Conservation (phyloP, 1,140 invertebrate species). For the Drosophila azteca region DNA sequence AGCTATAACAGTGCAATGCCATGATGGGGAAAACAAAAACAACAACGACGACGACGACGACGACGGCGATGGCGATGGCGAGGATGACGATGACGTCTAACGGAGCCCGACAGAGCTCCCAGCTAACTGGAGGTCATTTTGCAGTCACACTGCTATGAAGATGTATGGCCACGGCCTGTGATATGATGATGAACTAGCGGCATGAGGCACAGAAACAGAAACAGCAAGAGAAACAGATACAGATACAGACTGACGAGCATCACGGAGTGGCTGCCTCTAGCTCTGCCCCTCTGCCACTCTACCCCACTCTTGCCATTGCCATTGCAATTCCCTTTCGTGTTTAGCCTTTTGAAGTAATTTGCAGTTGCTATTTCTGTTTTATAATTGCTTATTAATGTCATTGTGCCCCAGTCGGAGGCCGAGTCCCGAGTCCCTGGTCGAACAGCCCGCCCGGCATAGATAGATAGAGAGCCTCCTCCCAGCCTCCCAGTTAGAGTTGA, state of each 20-base stretch:
- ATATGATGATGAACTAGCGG: slow-evolving; percentile 66
- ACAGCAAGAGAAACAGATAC: slow-evolving; percentile 16
- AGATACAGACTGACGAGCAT: slow-evolving; percentile 20
- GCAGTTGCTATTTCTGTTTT: slow-evolving; percentile 77
- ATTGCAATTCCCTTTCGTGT: slow-evolving; percentile 39
- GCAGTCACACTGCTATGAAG: slow-evolving; percentile 58
- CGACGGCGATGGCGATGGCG: no score
- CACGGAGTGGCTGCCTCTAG: slow-evolving; percentile 2
- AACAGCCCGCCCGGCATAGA: no score
- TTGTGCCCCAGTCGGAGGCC: slow-evolving; percentile 43
- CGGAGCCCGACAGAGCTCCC: slow-evolving; percentile 23
- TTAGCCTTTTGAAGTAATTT: slow-evolving; percentile 81
- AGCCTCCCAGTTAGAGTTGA: background rate
- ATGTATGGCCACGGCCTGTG: slow-evolving; percentile 55
- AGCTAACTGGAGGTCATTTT: slow-evolving; percentile 72
- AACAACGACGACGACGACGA: slow-evolving; percentile 24
- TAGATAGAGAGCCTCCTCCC: no score
- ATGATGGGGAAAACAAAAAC: slow-evolving; percentile 39
- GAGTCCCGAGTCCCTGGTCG: background rate
- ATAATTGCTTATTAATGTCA: slow-evolving; percentile 81
- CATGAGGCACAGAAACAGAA: slow-evolving; percentile 22
- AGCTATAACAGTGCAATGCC: slow-evolving; percentile 65
- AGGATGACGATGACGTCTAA: slow-evolving; percentile 33
- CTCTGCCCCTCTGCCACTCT: background rate
- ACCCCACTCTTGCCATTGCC: no score